These are phyloP conservation scores for Samia ricini DNA, from an alignment of 1,140 invertebrate genomes.

Conservation along the genomic window DNA sequence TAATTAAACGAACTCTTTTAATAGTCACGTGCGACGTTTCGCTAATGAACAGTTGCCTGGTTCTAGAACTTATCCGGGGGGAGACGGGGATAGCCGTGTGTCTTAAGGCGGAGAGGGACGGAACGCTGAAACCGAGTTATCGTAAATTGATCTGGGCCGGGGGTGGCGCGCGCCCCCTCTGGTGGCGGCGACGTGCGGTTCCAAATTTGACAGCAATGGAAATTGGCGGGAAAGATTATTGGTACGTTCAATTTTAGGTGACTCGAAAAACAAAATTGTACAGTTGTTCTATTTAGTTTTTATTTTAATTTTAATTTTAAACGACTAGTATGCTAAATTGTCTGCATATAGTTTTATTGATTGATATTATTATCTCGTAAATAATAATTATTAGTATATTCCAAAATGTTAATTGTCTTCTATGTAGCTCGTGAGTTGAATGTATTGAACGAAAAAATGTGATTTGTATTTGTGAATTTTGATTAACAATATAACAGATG, in stretches of 20 bases:
- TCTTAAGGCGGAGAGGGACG: constrained; percentile 65
- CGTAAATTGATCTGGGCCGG: constrained; percentile 70
- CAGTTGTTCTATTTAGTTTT: constrained; percentile 11
- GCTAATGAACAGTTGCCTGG: constrained; percentile 38
- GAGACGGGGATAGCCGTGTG: constrained; percentile 55
- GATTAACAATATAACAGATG: constrained; percentile 26
- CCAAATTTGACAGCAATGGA: constrained; percentile 75
- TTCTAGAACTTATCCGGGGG: constrained; percentile 62
- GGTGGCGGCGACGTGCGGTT: constrained; percentile 30
- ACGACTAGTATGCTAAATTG: no score
- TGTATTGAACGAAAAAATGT: no score
- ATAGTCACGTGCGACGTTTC: constrained; percentile 33
- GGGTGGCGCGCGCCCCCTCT: constrained; percentile 29
- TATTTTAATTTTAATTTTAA: background rate
- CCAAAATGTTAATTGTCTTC: no score
- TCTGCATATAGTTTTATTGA: no score
- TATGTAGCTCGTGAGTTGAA: no score
- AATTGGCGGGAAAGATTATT: constrained; percentile 75
- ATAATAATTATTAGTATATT: no score
- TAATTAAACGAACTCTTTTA: background rate
- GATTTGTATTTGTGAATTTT: constrained; percentile 10
- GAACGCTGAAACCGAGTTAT: constrained; percentile 56
- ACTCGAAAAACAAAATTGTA: constrained; percentile 21
- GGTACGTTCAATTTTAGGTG: constrained; percentile 34
- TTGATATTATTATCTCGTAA: no score